Evolutionary conservation across 2,113 vertebrate genomes (phyloP), one percentile per base, ranked within the genome.

Genomic region (Bothrops jararaca): DNA sequence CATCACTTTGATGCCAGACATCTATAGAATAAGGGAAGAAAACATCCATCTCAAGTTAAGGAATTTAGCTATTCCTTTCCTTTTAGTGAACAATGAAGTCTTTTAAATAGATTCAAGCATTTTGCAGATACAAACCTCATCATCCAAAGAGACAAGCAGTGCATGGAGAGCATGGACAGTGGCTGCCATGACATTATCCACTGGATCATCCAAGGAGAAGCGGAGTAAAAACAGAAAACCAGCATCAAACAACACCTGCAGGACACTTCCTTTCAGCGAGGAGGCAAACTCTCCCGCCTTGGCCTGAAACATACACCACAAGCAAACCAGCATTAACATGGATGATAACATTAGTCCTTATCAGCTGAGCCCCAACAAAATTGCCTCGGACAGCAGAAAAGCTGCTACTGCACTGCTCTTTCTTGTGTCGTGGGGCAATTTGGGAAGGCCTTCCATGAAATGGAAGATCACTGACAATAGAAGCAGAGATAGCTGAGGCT

Each of bases 211-310:
- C 97, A 99, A 94, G 0, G 98, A 98, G 96, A 99, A 99, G 92
- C 99, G 98, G 58, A 99, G 97, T 92, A 99, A 95, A 97, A 99
- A 99, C 69, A 99, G 97, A 94, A 99, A 98, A 5, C 99, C 99
- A 8, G 99, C 99, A 69, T 99, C 99, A 15, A 99, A 97, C 86
- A 99, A 97, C 24, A 98, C 97, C 26, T 94, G 96, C 88, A 98
- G 91, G 91, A 99, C 34, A 2, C 97, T 99, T 95, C 98, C 98
- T 90, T 97, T 98, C 91, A 99, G 94, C 1, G 89, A 96, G 3
- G 98, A 97, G 22, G 93, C 86, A 95, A 98, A 99, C 89, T 98
- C 98, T 0, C 99, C 99, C 89, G 97, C 97, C 90, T 96, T 98
- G 1, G 98, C 98, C 99, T 99, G 95, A 26, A 95, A 97, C 0